Conservation (phyloP, 64 coral and sea anemone genomes). For the Montipora efflorescens region DNA sequence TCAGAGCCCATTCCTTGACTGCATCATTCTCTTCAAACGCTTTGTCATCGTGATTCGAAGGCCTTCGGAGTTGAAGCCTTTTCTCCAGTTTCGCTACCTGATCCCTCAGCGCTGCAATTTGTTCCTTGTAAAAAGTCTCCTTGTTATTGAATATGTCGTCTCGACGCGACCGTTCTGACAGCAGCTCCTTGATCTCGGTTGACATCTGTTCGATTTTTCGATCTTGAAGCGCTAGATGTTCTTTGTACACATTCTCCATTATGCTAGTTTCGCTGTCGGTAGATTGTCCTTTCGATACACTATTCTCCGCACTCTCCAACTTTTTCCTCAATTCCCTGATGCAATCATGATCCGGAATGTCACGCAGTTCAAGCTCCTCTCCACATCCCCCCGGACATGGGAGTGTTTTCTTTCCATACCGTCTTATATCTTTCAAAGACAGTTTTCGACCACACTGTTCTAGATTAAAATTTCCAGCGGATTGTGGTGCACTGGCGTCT, state of each 20-base stretch:
- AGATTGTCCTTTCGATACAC: constrained; percentile 13
- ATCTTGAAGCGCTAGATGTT: constrained; percentile 51
- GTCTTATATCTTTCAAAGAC: constrained; percentile 90
- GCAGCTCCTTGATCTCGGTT: constrained; percentile 81
- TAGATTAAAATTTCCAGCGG: constrained; percentile 36
- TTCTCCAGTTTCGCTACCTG: constrained; percentile 87
- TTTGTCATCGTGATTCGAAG: constrained; percentile 63
- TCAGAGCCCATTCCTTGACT: constrained; percentile 74
- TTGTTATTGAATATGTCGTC: constrained; percentile 95
- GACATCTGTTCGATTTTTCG: constrained; percentile 82
- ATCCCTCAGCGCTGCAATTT: constrained; percentile 83
- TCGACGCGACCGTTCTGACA: constrained; percentile 81
- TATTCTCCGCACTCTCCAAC: constrained; percentile 48
- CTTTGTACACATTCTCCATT: constrained; percentile 66
- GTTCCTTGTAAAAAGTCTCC: constrained; percentile 94
- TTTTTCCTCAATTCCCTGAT: constrained; percentile 66
- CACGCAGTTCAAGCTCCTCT: constrained; percentile 57
- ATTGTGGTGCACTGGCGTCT: background rate
- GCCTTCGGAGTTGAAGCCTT: constrained; percentile 55
- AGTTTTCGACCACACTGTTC: constrained; percentile 43
- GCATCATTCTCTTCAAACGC: constrained; percentile 49
- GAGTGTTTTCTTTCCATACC: constrained; percentile 93
- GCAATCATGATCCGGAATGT: constrained; percentile 85
- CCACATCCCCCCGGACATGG: constrained; percentile 91
- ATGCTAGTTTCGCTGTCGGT: constrained; percentile 49